Conservation (phyloP, 1,140 invertebrate species). For the Pinna nobilis region DNA sequence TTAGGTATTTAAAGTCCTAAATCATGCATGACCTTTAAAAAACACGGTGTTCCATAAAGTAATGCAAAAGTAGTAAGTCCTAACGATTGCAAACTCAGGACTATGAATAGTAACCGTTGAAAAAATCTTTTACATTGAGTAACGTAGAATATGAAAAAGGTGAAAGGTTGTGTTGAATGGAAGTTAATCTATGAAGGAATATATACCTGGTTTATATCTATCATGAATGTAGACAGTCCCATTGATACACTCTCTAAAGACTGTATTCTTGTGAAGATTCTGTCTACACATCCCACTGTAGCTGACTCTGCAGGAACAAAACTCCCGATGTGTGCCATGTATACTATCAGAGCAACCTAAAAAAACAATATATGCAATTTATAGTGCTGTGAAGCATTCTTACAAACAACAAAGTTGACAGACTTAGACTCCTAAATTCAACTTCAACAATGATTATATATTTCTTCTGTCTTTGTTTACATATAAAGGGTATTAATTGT, state of each 20-base stretch:
- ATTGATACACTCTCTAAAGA: constrained; percentile 84
- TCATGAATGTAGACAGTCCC: constrained; percentile 89
- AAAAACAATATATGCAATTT: constrained; percentile 36
- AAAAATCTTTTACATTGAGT: no score
- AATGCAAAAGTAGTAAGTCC: no score
- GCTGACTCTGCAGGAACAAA: constrained; percentile 89
- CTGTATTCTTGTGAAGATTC: constrained; percentile 86
- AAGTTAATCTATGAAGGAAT: background rate
- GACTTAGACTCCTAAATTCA: no score
- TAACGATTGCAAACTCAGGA: no score
- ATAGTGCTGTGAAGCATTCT: background rate
- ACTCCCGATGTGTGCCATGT: constrained; percentile 91
- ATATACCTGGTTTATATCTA: constrained; percentile 87
- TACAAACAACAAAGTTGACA: background rate
- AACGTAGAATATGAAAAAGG: no score
- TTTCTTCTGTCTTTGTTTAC: background rate
- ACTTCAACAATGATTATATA: background rate
- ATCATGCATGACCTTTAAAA: no score
- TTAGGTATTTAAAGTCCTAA: no score
- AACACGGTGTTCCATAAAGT: no score
- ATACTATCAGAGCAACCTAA: constrained; percentile 83
- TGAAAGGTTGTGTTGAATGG: no score
- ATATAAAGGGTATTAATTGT: no score
- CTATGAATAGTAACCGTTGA: no score
- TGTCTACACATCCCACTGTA: constrained; percentile 82